A percentile compares a stretch with the other conserved stretches of the same genome.
These are phyloP conservation scores for Pachyseris speciosa DNA, from an alignment of 64 coral and sea anemone species.

Conservation along the genomic window DNA sequence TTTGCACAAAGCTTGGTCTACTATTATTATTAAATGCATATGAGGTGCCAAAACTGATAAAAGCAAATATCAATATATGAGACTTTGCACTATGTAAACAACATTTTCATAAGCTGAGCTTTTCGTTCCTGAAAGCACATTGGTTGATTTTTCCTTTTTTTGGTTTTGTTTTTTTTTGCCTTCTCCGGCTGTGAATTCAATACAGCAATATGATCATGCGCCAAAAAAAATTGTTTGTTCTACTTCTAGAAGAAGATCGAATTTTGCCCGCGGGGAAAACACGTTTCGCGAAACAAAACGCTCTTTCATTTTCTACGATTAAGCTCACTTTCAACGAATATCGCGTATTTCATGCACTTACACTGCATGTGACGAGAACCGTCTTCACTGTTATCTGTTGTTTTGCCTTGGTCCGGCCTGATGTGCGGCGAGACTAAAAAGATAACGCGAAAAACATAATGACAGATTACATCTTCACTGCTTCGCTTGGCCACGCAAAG, in stretches of 20 bases:
- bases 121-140: too few relatives aligned
- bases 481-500: background rate
- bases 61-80: slow-evolving; percentile 25
- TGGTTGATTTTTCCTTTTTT: too few relatives aligned
- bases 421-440: slow-evolving; percentile 23
- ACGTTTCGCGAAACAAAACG: background rate
- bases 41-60: slow-evolving; percentile 6
- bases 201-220: background rate
- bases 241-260: background rate
- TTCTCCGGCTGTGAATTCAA: background rate
- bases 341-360: slow-evolving; percentile 21
- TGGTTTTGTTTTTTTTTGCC: background rate
- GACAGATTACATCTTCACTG: background rate
- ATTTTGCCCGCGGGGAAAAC: background rate
- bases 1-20: background rate
- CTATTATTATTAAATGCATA: background rate
- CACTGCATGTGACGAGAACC: slow-evolving; percentile 43
- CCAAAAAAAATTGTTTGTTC: slow-evolving; percentile 10
- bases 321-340: background rate
- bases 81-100: slow-evolving; percentile 20
- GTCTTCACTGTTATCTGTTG: slow-evolving; percentile 20
- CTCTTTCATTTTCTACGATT: background rate
- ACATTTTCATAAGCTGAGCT: too few relatives aligned
- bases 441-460: background rate
- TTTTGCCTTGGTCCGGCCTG: slow-evolving; percentile 21